Base-by-base conservation (phyloP, 2,888 invertebrate genomes). In the Acronicta aceris region DNA sequence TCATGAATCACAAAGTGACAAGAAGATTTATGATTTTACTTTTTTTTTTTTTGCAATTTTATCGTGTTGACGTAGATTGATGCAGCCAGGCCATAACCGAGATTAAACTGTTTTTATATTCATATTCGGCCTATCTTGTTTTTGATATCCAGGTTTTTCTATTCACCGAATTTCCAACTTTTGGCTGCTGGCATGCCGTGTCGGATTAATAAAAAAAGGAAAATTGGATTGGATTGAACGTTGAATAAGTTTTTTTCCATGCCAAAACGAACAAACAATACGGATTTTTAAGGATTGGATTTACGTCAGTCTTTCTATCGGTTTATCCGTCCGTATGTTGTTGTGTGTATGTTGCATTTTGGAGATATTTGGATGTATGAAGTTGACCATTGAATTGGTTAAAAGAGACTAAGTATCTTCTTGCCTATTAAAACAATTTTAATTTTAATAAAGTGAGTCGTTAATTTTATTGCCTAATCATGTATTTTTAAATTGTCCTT, bases 51-150 rank as follows among this genome's bases (percentile, higher is more conserved):
- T 68, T 64, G 64, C 55, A 75, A 76, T 75, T 71, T 78, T 46
- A 72, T 75, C 68, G 49, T 54, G 43, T 42, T 61, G 66, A 68
- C 66, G 56, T 61, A 59, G 72, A 80, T 80, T 78, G 70, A 78
- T 78, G 74, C 64, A 72, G 59, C 53, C 52, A 42, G 53, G 48
- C 59, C 42, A 59, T 69, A 62, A 65, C 47, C 65, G 58, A 56
- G 65, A 69, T 63, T 52, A 55, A 62, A 51, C 53, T 56, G 62
- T 41, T 62, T 66, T 65, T 53, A 59, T 66, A 75, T 67, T 67
- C 70, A 67, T 64, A 30, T 21, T n/a, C 27, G 27, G 42, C 27
- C 30, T 38, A 27, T 46, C 52, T 51, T 51, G 53, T 74, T 64
- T 65, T 45, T 42, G 62, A 51, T 40, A 47, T 15, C 49, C 30